Conservation (phyloP, 2,113 vertebrate genomes). For the Trachemys scripta region DNA sequence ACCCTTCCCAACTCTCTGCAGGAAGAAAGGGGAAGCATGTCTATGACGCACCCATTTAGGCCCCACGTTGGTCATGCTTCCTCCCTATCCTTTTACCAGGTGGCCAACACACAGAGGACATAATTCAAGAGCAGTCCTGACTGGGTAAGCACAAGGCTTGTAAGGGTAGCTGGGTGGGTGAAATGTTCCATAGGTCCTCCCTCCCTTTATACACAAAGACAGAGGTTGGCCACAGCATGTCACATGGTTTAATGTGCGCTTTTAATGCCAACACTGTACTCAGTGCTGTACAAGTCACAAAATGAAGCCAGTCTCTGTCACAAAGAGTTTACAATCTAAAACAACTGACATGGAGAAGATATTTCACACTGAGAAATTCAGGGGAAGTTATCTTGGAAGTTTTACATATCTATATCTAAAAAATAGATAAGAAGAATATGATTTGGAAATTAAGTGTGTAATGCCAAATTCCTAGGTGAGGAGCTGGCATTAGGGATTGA, state of each 20-base stretch:
- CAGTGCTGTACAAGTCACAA: neutral
- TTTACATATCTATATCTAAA: neutral
- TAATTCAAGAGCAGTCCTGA: neutral
- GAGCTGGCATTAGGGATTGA: too few relatives aligned
- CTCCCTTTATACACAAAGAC: neutral
- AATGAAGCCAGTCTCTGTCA: neutral
- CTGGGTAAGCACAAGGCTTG: neutral
- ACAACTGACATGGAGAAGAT: neutral
- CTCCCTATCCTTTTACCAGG: neutral
- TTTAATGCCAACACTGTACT: neutral
- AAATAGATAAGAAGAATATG: neutral
- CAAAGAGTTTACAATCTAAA: neutral
- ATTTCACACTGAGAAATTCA: neutral
- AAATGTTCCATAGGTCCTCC: rapidly evolving
- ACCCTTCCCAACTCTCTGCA: neutral
- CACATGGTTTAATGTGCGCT: too few relatives aligned
- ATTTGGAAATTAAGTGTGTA: neutral
- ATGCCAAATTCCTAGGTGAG: too few relatives aligned
- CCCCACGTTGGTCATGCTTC: neutral
- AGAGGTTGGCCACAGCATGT: neutral
- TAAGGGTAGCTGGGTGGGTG: neutral
- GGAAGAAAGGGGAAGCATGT: neutral
- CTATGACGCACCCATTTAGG: neutral
- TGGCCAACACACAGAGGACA: too few relatives aligned
- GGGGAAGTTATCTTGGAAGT: neutral